phyloP scores from a whole-genome alignment of 2,888 invertebrate species.

The Orthonevra nobilis region DNA sequence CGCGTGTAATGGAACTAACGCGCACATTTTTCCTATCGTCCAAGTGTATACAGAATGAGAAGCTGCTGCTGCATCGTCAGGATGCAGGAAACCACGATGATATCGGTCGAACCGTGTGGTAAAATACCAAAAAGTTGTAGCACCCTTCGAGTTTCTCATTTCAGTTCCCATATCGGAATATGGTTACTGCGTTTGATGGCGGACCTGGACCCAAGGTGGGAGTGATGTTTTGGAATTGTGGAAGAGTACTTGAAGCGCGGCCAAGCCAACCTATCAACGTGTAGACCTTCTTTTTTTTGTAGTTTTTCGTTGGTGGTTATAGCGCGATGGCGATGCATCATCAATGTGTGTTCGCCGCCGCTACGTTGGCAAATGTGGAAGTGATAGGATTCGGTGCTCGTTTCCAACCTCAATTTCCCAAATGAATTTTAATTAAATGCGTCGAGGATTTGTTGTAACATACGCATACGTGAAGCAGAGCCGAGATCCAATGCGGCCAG shows the following conservation, averaged over 20 bases:
- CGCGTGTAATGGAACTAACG: conserved; percentile 65
- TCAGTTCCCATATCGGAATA: conserved; percentile 47
- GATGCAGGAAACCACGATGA: conserved; percentile 68
- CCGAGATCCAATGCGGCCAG: conserved; percentile 2
- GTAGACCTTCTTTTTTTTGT: conserved; percentile 59
- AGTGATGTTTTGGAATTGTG: conserved; percentile 13
- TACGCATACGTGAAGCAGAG: background rate
- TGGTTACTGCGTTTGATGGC: conserved; percentile 38
- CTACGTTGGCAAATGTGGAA: conserved; percentile 65
- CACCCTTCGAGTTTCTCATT: conserved; percentile 14
- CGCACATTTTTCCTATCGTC: conserved; percentile 28
- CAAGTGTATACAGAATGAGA: background rate
- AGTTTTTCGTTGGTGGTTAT: conserved; percentile 48
- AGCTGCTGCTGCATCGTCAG: conserved; percentile 53
- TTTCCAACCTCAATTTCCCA: conserved; percentile 70
- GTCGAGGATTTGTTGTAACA: conserved; percentile 66
- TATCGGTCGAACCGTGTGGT: conserved; percentile 67
- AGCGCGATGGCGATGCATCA: conserved; percentile 60
- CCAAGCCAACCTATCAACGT: conserved; percentile 69
- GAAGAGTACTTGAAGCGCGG: conserved; percentile 62
- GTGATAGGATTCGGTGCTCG: conserved; percentile 67
- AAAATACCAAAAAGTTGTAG: conserved; percentile 69
- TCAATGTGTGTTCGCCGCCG: conserved; percentile 52
- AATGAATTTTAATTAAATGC: conserved; percentile 71
- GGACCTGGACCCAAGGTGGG: no score